Conservation (phyloP, 2,113 vertebrate species). For the Fregata magnificens region DNA sequence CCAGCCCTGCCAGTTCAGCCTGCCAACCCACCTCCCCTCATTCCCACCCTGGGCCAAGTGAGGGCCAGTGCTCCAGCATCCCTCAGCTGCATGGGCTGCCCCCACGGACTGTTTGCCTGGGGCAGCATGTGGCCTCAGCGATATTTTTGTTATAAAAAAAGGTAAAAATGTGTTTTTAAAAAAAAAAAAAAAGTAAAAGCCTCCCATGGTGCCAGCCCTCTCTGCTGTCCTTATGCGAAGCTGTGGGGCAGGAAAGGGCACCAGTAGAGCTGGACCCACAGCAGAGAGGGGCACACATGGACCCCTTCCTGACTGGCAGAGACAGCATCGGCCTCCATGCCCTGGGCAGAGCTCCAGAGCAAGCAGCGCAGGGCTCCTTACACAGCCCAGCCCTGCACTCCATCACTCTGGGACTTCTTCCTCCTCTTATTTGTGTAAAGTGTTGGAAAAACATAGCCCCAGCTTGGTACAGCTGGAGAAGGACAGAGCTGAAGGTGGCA, state of each 20-base stretch:
- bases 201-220: background rate
- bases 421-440: constrained; percentile 48
- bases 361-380: constrained; percentile 9
- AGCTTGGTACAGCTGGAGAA: background rate
- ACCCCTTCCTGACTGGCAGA: background rate
- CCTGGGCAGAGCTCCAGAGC: constrained; percentile 11
- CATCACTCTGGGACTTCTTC: constrained; percentile 49
- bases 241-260: background rate
- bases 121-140: background rate
- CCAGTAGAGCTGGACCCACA: background rate
- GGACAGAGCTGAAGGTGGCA: background rate
- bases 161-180: background rate
- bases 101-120: background rate
- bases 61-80: background rate
- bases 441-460: background rate
- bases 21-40: background rate
- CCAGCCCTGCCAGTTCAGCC: background rate
- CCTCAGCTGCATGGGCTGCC: accelerated
- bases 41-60: background rate
- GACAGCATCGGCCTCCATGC: background rate
- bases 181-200: background rate
- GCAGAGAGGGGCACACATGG: accelerated
- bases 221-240: background rate
- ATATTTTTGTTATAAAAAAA: constrained; percentile 58
- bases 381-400: constrained; percentile 23